Evolutionary conservation across 2,797 vertebrate genomes (phyloP).

Genomic region (Hypotaenidia philippensis): DNA sequence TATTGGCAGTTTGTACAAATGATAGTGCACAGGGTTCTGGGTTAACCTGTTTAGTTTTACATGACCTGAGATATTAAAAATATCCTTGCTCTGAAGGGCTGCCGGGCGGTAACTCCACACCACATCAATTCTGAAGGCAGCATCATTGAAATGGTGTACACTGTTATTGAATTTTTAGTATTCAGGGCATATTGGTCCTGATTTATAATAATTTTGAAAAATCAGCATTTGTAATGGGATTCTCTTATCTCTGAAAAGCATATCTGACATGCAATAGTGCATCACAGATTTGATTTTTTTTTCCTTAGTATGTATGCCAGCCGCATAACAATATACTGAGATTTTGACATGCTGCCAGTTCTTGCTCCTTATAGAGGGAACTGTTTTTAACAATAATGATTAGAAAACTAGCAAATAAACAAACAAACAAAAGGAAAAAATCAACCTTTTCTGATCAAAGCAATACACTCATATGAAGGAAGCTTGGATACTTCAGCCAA

Average conservation of each 20-base stretch:
- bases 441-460: slow-evolving; percentile 40
- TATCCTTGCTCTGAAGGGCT: slow-evolving; percentile 15
- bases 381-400: background rate
- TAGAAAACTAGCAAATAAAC: slow-evolving; percentile 10
- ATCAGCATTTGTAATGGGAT: slow-evolving; percentile 54
- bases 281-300: slow-evolving; percentile 54
- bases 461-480: background rate
- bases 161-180: background rate
- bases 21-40: background rate
- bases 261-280: slow-evolving; percentile 45
- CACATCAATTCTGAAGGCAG: slow-evolving; percentile 28
- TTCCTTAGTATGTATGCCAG: background rate
- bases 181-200: slow-evolving; percentile 33
- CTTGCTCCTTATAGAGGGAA: slow-evolving; percentile 13
- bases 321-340: background rate
- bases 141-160: background rate
- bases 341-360: slow-evolving; percentile 22
- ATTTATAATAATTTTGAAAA: slow-evolving; percentile 51
- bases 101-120: background rate
- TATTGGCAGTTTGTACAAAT: slow-evolving; percentile 58
- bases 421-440: background rate
- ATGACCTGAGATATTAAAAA: slow-evolving; percentile 54
- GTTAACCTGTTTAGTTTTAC: slow-evolving; percentile 60
- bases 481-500: background rate
- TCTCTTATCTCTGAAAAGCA: slow-evolving; percentile 56